Conservation (phyloP, 2,888 invertebrate species). For the Octodonta nipae region DNA sequence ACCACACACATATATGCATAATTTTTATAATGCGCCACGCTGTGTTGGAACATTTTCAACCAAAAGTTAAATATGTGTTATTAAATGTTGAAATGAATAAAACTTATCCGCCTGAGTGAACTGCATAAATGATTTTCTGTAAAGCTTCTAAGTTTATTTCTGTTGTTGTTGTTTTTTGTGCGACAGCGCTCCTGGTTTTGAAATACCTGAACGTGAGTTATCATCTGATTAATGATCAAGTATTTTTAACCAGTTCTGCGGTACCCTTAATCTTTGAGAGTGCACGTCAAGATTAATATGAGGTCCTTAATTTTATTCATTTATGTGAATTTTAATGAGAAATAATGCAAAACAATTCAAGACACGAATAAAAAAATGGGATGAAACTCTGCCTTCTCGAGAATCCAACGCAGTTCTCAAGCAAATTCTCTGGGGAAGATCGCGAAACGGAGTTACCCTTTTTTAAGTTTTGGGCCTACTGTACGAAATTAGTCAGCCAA, state of each 20-base stretch:
- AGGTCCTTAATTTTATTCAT: slow-evolving; percentile 23
- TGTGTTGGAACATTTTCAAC: slow-evolving; percentile 2
- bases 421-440: too few species aligned
- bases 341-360: slow-evolving; percentile 15
- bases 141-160: slow-evolving; percentile 15
- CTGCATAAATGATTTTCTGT: slow-evolving; percentile 11
- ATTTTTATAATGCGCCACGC: neutral
- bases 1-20: slow-evolving; percentile 1
- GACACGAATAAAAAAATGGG: too few species aligned
- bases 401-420: too few species aligned
- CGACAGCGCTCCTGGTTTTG: slow-evolving; percentile 27
- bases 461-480: too few species aligned
- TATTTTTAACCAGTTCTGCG: slow-evolving; percentile 31
- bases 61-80: slow-evolving; percentile 8
- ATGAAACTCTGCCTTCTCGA: too few species aligned
- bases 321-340: slow-evolving; percentile 25
- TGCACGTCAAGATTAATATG: slow-evolving; percentile 20
- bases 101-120: neutral
- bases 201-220: slow-evolving; percentile 30
- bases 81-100: slow-evolving; percentile 6
- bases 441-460: too few species aligned
- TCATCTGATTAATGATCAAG: slow-evolving; percentile 28
- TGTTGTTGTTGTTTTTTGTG: slow-evolving; percentile 12
- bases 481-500: too few species aligned
- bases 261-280: slow-evolving; percentile 22